Evolutionary conservation across 2,113 vertebrate species (phyloP).

Genomic region (Bos indicus): DNA sequence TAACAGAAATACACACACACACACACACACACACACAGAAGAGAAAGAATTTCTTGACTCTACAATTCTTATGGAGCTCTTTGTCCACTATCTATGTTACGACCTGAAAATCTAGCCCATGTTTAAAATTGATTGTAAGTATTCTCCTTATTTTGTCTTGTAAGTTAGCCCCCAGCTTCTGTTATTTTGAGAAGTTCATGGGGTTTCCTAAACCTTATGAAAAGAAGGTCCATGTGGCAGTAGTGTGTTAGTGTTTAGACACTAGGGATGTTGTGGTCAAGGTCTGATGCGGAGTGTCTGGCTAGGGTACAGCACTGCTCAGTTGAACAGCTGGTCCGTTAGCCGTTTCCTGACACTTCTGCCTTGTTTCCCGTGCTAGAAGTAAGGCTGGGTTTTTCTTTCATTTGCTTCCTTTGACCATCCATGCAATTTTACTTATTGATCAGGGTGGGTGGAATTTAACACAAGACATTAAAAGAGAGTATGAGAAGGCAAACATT

Average conservation of each 20-base stretch:
- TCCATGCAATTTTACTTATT: background rate
- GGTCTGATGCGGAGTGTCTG: background rate
- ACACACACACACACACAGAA: background rate
- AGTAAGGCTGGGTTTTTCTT: background rate
- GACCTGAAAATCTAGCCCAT: background rate
- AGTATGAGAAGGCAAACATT: constrained; percentile 4
- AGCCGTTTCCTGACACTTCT: background rate
- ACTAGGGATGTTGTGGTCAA: background rate
- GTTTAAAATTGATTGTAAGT: background rate
- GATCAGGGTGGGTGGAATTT: constrained; percentile 9
- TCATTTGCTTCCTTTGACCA: background rate
- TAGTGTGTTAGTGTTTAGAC: background rate
- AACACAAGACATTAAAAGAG: constrained; percentile 5
- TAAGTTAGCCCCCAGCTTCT: background rate
- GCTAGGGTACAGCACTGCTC: background rate
- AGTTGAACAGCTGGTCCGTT: background rate
- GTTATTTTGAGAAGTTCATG: background rate
- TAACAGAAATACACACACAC: background rate
- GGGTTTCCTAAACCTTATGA: background rate
- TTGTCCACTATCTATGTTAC: background rate
- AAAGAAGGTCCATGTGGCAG: background rate
- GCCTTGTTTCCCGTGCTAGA: constrained; percentile 6
- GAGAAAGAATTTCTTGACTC: background rate
- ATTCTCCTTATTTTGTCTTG: background rate
- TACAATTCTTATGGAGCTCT: background rate